phyloP scores from a whole-genome alignment of 2,113 vertebrate genomes.

The Excalfactoria chinensis region DNA sequence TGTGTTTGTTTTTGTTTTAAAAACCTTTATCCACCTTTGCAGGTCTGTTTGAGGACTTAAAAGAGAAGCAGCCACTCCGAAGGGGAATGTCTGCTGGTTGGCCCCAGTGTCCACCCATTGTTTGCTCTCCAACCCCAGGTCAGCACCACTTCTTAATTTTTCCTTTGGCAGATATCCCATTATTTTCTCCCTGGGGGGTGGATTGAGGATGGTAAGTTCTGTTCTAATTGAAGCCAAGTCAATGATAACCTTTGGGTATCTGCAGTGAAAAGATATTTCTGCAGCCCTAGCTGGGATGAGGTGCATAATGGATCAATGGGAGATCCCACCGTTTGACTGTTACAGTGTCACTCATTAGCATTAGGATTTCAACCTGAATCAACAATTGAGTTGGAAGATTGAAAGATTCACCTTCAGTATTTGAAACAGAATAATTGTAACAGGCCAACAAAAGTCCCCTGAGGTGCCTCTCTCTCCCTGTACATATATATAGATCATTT shows the following conservation, averaged over 20 bases:
- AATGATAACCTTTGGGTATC: slow-evolving; percentile 44
- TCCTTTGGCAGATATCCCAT: background rate
- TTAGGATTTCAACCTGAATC: slow-evolving; percentile 50
- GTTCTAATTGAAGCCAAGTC: slow-evolving; percentile 24
- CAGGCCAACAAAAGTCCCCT: slow-evolving; percentile 11
- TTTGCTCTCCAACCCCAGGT: background rate
- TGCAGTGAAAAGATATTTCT: slow-evolving; percentile 48
- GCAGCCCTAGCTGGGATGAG: slow-evolving; percentile 41
- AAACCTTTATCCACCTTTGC: background rate
- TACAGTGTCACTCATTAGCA: slow-evolving; percentile 24
- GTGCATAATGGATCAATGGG: slow-evolving; percentile 45
- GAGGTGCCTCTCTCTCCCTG: slow-evolving; percentile 22
- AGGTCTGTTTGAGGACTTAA: background rate
- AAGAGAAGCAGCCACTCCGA: background rate
- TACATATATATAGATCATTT: background rate
- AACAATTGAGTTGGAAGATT: slow-evolving; percentile 43
- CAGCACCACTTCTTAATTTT: slow-evolving; percentile 10
- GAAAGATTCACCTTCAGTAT: slow-evolving; percentile 14
- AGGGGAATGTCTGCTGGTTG: background rate
- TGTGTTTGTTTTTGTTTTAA: too few relatives aligned
- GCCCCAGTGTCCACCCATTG: background rate
- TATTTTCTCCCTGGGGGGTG: background rate
- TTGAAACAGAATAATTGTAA: slow-evolving; percentile 24
- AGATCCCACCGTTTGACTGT: background rate
- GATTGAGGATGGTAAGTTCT: slow-evolving; percentile 8